These are phyloP conservation scores for Chelon labrosus DNA, from an alignment of 2,797 vertebrate species.

Conservation along the genomic window DNA sequence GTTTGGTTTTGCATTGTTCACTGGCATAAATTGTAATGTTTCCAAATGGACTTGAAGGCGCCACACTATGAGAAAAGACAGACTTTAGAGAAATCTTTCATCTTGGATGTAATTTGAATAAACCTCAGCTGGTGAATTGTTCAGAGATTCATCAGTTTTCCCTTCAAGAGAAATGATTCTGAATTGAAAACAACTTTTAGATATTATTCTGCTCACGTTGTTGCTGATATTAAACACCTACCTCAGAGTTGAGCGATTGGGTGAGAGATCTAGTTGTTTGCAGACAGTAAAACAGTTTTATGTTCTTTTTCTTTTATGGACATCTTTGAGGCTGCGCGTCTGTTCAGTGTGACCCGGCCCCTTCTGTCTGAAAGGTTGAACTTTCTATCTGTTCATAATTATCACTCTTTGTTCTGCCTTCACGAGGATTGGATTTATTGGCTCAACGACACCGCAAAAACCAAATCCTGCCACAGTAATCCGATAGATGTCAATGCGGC, in stretches of 20 bases:
- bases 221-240: constrained; percentile 4
- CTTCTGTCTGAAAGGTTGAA: constrained; percentile 14
- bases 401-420: constrained; percentile 40
- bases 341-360: constrained; percentile 24
- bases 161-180: constrained; percentile 3
- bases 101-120: constrained; percentile 5
- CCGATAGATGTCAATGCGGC: constrained; percentile 31
- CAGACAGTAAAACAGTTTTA: constrained; percentile 2
- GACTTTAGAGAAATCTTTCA: neutral
- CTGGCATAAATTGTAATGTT: neutral
- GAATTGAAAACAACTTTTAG: neutral
- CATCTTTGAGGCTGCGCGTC: constrained; percentile 13
- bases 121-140: neutral
- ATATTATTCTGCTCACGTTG: neutral
- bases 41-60: constrained; percentile 30
- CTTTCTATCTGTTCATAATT: constrained; percentile 49
- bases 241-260: neutral
- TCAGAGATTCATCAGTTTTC: neutral
- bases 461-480: constrained; percentile 42
- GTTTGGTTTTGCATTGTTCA: neutral
- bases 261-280: constrained; percentile 8
- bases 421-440: constrained; percentile 46
- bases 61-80: constrained; percentile 1
- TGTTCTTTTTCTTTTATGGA: constrained; percentile 2
- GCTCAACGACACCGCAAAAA: constrained; percentile 43